Conservation (phyloP, 2,888 invertebrate species). For the Mesoligia furuncula region DNA sequence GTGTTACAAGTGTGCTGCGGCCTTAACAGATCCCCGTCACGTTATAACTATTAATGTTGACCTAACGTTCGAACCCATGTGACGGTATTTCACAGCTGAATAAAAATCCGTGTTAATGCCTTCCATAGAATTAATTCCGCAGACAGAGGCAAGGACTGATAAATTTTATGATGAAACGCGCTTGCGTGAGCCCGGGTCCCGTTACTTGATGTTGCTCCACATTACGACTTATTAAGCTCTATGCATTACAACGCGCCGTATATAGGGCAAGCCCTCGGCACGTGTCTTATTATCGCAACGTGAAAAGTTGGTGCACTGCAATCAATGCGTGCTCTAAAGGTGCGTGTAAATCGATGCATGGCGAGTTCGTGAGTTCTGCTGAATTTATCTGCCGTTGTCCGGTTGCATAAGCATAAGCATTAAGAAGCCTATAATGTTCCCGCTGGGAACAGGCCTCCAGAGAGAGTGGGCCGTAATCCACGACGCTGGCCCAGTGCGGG, state of each 20-base stretch:
- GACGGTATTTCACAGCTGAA: conserved; percentile 26
- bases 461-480: neutral
- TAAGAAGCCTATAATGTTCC: neutral
- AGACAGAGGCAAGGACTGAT: conserved; percentile 39
- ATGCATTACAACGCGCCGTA: conserved; percentile 58
- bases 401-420: neutral
- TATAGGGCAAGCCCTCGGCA: conserved; percentile 58
- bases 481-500: neutral
- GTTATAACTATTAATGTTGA: conserved; percentile 26
- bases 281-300: conserved; percentile 53
- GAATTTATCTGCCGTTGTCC: neutral
- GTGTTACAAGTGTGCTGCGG: too few relatives aligned
- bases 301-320: conserved; percentile 37
- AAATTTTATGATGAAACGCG: conserved; percentile 59
- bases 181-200: conserved; percentile 63
- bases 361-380: conserved; percentile 7
- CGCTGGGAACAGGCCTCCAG: neutral
- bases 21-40: conserved; percentile 29
- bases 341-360: conserved; percentile 15
- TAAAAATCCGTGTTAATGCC: conserved; percentile 55
- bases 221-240: conserved; percentile 69
- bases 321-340: conserved; percentile 33
- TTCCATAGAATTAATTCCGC: conserved; percentile 38
- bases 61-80: conserved; percentile 5
- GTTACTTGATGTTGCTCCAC: conserved; percentile 69